These are phyloP conservation scores for Drosophila sp. DNA, from an alignment of 1,140 invertebrate genomes.

Conservation along the genomic window DNA sequence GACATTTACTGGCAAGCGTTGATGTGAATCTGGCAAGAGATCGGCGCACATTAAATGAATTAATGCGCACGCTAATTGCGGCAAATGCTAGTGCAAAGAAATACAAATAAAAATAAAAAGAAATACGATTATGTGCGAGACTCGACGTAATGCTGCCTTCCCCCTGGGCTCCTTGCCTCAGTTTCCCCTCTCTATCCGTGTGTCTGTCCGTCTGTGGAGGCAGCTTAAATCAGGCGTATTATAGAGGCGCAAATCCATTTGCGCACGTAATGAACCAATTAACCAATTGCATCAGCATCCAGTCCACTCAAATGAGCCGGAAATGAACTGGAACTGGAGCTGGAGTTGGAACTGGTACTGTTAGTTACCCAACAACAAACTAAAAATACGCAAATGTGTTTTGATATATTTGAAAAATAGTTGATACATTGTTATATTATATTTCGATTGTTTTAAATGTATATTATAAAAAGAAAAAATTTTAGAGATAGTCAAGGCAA, in stretches of 20 bases:
- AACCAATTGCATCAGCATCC: constrained; percentile 54
- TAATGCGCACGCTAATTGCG: constrained; percentile 79
- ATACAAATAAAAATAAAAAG: constrained; percentile 6
- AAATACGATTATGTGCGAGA: constrained; percentile 40
- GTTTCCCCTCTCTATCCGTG: neutral
- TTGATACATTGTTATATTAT: too few species aligned
- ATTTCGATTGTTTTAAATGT: too few species aligned
- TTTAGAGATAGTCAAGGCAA: too few species aligned
- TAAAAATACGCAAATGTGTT: too few species aligned
- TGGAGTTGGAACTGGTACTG: too few species aligned
- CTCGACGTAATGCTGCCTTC: neutral
- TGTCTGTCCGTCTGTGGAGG: neutral
- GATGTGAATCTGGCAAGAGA: constrained; percentile 51
- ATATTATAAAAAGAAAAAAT: too few species aligned
- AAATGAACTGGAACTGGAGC: constrained; percentile 17
- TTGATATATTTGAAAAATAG: too few species aligned
- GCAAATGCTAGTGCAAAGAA: constrained; percentile 13
- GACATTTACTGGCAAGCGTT: constrained; percentile 81
- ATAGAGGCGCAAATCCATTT: constrained; percentile 82
- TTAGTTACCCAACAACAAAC: too few species aligned
- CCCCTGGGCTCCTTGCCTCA: neutral
- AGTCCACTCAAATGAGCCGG: constrained; percentile 31
- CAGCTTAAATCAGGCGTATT: constrained; percentile 65
- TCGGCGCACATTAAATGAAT: constrained; percentile 58
- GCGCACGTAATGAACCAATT: constrained; percentile 81